Evolutionary conservation across 1,140 invertebrate genomes (phyloP).

Genomic region (Ceratoteleas bidentatus): DNA sequence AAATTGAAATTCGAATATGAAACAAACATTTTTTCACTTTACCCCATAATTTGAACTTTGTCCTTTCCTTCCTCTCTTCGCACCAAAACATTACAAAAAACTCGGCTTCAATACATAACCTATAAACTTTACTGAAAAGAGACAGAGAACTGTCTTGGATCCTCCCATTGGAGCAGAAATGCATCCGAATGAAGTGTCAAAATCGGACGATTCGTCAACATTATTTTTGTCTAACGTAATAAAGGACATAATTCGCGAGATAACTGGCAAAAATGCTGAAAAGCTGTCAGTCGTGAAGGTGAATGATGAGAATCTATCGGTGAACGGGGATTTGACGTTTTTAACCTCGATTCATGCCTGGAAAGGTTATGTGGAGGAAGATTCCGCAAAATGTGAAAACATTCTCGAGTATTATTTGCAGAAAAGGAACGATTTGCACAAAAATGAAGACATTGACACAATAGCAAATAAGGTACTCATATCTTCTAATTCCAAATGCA

Average conservation of each 20-base stretch:
- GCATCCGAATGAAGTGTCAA: no score
- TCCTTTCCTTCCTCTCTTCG: no score
- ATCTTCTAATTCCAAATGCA: no score
- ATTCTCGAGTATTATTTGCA: conserved; percentile 68
- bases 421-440: conserved; percentile 30
- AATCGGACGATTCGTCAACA: background rate
- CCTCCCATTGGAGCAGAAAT: no score
- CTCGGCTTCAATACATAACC: no score
- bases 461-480: conserved; percentile 58
- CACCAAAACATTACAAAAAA: no score
- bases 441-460: conserved; percentile 44
- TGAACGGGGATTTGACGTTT: conserved; percentile 82
- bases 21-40: no score
- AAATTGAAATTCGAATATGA: no score
- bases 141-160: no score
- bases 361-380: conserved; percentile 73
- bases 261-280: conserved; percentile 50
- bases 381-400: conserved; percentile 30
- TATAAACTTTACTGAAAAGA: no score
- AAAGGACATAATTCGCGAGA: conserved; percentile 54
- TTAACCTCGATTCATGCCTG: conserved; percentile 79
- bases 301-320: conserved; percentile 78
- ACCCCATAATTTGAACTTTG: no score
- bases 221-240: conserved; percentile 43
- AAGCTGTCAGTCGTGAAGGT: conserved; percentile 76